These are phyloP conservation scores for Zaprionus lachaisei DNA, from an alignment of 1,140 invertebrate genomes.

Conservation along the genomic window DNA sequence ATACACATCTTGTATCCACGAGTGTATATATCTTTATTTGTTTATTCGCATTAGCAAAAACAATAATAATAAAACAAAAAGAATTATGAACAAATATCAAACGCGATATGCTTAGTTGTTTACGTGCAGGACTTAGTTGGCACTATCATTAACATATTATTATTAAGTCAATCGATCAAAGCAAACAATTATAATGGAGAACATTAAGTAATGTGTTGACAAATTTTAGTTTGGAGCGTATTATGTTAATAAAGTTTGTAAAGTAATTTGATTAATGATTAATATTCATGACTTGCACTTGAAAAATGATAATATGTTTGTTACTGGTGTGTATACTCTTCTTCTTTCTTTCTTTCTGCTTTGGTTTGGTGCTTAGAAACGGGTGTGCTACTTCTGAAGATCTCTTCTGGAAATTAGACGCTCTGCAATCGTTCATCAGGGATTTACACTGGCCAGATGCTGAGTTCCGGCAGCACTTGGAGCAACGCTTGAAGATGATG, in stretches of 20 bases:
- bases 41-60: no score
- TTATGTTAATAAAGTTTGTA: not conserved
- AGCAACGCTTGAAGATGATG: conserved; percentile 98
- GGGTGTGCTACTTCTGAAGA: conserved; percentile 99
- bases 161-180: not conserved
- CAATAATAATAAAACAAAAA: no score
- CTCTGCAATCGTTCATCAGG: conserved; percentile 98
- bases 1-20: not conserved
- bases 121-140: not conserved
- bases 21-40: not conserved
- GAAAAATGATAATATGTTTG: not conserved
- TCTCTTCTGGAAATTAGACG: conserved; percentile 99
- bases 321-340: conserved; percentile 4
- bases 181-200: not conserved
- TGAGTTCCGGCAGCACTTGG: conserved; percentile 98
- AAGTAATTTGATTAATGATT: not conserved
- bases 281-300: not conserved
- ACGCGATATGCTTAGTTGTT: not conserved
- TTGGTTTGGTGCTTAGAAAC: conserved; percentile 87
- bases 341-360: conserved; percentile 1
- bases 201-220: not conserved
- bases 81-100: no score
- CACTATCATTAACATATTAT: not conserved
- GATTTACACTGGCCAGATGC: conserved; percentile 99
- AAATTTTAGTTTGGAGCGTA: not conserved